Percentiles rank a stretch among this genome's conserved stretches.
Conservation (phyloP, 2,797 vertebrate genomes). For the Mus minutoides region DNA sequence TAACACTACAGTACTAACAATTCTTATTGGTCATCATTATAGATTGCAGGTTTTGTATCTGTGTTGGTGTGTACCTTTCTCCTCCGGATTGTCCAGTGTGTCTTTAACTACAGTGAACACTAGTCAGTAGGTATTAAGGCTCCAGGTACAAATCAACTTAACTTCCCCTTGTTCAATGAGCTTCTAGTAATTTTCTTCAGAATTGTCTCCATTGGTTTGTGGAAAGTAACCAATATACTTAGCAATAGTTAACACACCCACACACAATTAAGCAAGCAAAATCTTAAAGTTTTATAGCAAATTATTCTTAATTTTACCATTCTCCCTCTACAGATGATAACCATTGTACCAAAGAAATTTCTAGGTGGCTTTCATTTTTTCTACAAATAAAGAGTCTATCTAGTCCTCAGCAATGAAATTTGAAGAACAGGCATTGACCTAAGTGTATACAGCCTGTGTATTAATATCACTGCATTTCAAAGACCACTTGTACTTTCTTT, state of each 20-base stretch:
- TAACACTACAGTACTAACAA: no score
- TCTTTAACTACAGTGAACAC: background rate
- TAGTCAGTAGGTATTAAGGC: no score
- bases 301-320: background rate
- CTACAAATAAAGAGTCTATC: background rate
- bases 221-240: background rate
- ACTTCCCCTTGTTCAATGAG: background rate
- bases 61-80: background rate
- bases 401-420: background rate
- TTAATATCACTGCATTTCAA: conserved; percentile 46
- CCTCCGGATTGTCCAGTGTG: background rate
- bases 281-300: background rate
- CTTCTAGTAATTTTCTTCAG: background rate
- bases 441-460: conserved; percentile 14
- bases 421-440: conserved; percentile 13
- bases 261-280: background rate
- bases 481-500: conserved; percentile 2
- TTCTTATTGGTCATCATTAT: background rate
- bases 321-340: background rate
- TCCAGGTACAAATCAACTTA: background rate
- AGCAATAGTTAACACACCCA: no score
- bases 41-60: background rate
- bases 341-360: background rate
- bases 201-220: background rate
- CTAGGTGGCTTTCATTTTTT: background rate